Evolutionary conservation across 2,113 vertebrate species (phyloP), one percentile per base, ranked within the genome.

Genomic region (Chloropsis hardwickii): DNA sequence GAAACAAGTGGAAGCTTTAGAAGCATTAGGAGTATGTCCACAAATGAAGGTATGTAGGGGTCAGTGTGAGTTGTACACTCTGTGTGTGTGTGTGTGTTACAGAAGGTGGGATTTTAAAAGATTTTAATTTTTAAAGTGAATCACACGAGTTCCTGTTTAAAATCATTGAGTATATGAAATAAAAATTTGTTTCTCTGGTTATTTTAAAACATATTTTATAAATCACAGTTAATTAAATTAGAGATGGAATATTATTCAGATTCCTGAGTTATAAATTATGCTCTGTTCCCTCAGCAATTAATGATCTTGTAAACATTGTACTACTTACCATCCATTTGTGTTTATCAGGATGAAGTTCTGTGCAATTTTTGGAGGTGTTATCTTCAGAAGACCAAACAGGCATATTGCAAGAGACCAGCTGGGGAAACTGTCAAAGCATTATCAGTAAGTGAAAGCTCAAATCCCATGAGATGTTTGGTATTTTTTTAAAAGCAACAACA

Each of bases 311-410:
- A 42, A 83, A 54, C n/a, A 53, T 28, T 45, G 27, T n/a, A 8
- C 57, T 31, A 39, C 66, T 81, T 15, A 10, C 45, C 81, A 35
- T 17, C 57, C 92, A 33, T 86, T 93, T 92, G 56, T 92, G 24
- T 47, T 72, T 80, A 57, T 65, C 80, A 98, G 99, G 98, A 99
- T 94, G 96, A 98, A 69, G 95, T 99, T 76, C 77, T 99, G 54
- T 98, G 97, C 86, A 98, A 88, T 78, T 97, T 99, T 92, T 99
- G 99, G 99, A 98, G 98, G 60, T 84, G 95, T 57, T 99, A 98
- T 95, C 98, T 99, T 91, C 99, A 99, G 97, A 99, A 97, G 95
- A 99, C 97, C 87, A 94, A 93, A 31, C 98, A 98, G 83, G 99
- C 98, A 2, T 99, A 98, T 96, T 98, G 98, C 61, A 60, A 73